phyloP scores from a whole-genome alignment of 2,113 vertebrate genomes.

The Muntiacus muntjak region DNA sequence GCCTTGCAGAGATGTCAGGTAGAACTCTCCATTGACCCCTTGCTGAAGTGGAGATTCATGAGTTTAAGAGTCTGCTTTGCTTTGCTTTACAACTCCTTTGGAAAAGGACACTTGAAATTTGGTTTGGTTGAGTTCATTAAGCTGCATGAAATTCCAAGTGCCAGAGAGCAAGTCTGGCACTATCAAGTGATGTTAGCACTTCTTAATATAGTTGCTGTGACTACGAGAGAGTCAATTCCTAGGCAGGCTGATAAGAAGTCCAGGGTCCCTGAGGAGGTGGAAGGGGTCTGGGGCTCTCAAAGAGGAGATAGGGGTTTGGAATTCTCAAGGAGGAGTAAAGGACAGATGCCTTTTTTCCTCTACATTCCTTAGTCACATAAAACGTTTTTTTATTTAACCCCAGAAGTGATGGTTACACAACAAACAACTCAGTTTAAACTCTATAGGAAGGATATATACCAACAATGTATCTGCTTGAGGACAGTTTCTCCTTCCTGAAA shows the following conservation, averaged over 20 bases:
- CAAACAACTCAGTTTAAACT: not conserved
- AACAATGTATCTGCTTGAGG: not conserved
- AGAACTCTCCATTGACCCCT: not conserved
- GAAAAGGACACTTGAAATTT: not conserved
- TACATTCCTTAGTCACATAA: not conserved
- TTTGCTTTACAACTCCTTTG: not conserved
- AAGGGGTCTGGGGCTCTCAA: not conserved
- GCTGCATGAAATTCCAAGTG: not conserved
- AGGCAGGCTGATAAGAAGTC: not conserved
- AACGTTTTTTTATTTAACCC: not conserved
- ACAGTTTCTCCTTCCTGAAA: not conserved
- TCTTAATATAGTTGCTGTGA: not conserved
- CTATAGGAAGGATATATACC: not conserved
- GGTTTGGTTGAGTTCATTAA: not conserved
- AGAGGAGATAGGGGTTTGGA: not conserved
- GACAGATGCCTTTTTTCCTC: fast-evolving
- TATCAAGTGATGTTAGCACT: not conserved
- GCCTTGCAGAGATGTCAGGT: not conserved
- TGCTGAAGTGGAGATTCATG: not conserved
- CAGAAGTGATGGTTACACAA: not conserved
- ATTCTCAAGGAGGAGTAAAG: not conserved
- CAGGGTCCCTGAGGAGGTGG: not conserved
- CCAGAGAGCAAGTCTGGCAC: not conserved
- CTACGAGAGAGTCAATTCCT: not conserved
- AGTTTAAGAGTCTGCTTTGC: not conserved